Percentiles rank a stretch among this genome's conserved stretches.
Conservation (phyloP, 2,113 vertebrate species). For the Bubo bubo region DNA sequence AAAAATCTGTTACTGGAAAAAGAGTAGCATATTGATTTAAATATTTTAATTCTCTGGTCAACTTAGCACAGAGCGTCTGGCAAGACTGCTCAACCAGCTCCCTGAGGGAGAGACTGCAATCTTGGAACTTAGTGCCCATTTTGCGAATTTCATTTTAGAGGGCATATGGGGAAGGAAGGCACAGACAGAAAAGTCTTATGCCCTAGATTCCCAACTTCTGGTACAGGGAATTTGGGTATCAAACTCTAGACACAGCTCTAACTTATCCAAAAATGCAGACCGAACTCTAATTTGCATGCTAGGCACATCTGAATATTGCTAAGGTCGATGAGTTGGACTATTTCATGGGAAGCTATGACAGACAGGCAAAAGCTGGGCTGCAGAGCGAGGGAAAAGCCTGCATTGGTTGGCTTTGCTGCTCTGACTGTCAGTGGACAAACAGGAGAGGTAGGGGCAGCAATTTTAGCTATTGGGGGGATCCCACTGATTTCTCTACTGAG, state of each 20-base stretch:
- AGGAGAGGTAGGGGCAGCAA: background rate
- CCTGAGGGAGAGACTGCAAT: background rate
- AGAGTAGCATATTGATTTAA: background rate
- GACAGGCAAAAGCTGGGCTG: background rate
- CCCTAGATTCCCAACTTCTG: background rate
- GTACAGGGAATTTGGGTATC: background rate
- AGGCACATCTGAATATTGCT: background rate
- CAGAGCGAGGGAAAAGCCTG: background rate
- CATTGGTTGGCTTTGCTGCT: background rate
- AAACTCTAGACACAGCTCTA: background rate
- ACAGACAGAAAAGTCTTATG: background rate
- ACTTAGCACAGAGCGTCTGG: background rate
- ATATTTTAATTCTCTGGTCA: background rate
- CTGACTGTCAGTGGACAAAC: background rate
- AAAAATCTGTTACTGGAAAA: background rate
- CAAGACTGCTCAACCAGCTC: background rate
- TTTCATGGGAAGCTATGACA: background rate
- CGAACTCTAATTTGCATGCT: background rate
- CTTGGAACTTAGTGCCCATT: background rate
- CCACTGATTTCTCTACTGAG: background rate
- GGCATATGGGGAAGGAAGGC: background rate
- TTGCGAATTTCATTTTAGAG: background rate
- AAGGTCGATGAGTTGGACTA: background rate
- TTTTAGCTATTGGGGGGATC: rapidly evolving
- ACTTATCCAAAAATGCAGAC: background rate